Base-by-base conservation (phyloP, 2,113 vertebrate species). In the Apistogramma diplotaenia region DNA sequence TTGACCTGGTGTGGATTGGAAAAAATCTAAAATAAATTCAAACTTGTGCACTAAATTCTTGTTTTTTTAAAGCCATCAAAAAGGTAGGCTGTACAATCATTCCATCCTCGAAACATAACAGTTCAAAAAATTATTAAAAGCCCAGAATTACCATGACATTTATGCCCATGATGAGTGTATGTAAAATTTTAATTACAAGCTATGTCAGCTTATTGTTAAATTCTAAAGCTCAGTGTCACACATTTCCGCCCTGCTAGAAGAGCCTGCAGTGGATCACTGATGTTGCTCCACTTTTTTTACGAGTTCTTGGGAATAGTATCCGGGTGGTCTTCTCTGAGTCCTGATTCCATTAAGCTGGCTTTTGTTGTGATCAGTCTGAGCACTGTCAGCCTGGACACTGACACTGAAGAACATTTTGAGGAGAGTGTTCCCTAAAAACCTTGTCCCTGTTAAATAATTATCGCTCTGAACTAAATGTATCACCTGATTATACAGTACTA, bases 261-360 rank as follows among this genome's bases (percentile, higher is more conserved):
- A 82, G 82, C 16, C 87, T 89, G 90, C 55, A 55, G 29, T 83
- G 81, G 54, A 86, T 89, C 89, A 86, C 76, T 12, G n/a, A 79
- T 92, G 78, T 84, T 83, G 29, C 79, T 79, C 21, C 82, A 56
- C 31, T 77, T 84, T 78, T 78, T 89, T 91, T 89, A 91, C 21
- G 62, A 85, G 70, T 76, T 83, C 61, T 78, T 55, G 23, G 74
- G 81, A 89, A 59, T 74, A 43, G 72, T 83, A 84, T n/a, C 72
- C 77, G 89, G 92, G 91, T 94, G 92, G 89, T 92, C 91, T 81
- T 29, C 56, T 59, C 46, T 59, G 4, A 54, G 25, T 83, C 58
- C 61, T 11, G 3, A 70, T 76, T 35, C 83, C 51, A 72, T 87
- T 72, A 84, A 37, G 19, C 33, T 55, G 56, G 83, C 23, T 76